A percentile compares a stretch with the other conserved stretches of the same genome.
Conservation (phyloP, 2,797 vertebrate genomes). For the Malacoctenus gilli region DNA sequence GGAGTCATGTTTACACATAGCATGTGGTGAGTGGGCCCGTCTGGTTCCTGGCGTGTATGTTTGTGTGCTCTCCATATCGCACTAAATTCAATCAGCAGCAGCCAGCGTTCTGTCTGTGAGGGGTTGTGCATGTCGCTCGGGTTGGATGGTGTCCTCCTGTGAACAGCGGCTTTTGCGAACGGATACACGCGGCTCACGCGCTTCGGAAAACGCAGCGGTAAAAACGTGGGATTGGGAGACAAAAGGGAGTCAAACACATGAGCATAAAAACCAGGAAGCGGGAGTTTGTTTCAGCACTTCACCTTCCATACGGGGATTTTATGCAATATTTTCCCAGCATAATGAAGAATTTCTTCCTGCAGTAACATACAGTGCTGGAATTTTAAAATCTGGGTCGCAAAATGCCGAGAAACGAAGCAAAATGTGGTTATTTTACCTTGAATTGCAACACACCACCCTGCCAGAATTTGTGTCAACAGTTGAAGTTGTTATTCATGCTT, state of each 20-base stretch:
- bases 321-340: too few species aligned
- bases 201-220: neutral
- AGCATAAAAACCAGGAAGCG: neutral
- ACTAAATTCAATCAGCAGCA: slow-evolving; percentile 30
- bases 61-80: slow-evolving; percentile 23
- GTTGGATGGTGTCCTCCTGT: slow-evolving; percentile 32
- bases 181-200: slow-evolving; percentile 24
- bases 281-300: too few species aligned
- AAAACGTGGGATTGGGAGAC: slow-evolving; percentile 6
- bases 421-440: too few species aligned
- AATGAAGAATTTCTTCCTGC: too few species aligned
- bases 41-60: slow-evolving; percentile 20
- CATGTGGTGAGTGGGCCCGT: slow-evolving; percentile 7
- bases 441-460: too few species aligned
- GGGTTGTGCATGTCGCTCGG: slow-evolving; percentile 23
- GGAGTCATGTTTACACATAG: slow-evolving; percentile 18
- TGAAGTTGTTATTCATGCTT: slow-evolving; percentile 10
- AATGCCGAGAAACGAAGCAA: too few species aligned
- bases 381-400: too few species aligned
- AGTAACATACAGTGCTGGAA: too few species aligned
- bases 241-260: slow-evolving; percentile 21
- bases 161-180: slow-evolving; percentile 41
- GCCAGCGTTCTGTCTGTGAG: slow-evolving; percentile 25
- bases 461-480: neutral
- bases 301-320: too few species aligned